phyloP scores from a whole-genome alignment of 1,140 invertebrate species.

The Homalodisca vitripennis region DNA sequence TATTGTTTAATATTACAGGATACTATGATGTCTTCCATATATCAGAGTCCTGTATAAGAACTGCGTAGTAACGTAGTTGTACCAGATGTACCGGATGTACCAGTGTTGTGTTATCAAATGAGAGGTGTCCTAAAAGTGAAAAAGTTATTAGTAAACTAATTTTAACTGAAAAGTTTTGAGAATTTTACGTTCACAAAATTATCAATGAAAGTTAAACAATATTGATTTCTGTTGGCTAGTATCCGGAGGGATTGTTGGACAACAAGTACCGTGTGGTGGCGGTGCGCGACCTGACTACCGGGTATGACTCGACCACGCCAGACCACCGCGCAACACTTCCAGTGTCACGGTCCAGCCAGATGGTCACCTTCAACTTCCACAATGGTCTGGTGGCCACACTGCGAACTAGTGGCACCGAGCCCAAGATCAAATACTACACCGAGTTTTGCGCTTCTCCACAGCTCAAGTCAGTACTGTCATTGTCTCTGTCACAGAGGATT shows the following conservation, averaged over 20 bases:
- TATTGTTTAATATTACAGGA: too few species aligned
- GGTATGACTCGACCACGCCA: constrained; percentile 75
- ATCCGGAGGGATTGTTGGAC: constrained; percentile 66
- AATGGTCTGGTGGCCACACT: constrained; percentile 87
- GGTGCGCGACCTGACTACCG: constrained; percentile 86
- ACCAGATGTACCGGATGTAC: too few species aligned
- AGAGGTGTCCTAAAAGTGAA: too few species aligned
- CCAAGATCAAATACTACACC: constrained; percentile 97
- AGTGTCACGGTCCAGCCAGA: constrained; percentile 76
- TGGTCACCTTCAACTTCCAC: constrained; percentile 95
- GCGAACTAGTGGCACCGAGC: constrained; percentile 97
- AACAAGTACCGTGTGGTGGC: constrained; percentile 70
- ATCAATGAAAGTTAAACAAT: too few species aligned
- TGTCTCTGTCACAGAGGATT: too few species aligned
- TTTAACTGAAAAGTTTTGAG: too few species aligned
- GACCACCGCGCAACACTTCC: constrained; percentile 68
- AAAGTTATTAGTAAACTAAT: too few species aligned
- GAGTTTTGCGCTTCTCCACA: constrained; percentile 76
- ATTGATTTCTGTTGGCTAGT: constrained; percentile 58
- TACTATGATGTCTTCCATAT: too few species aligned
- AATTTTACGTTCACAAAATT: too few species aligned
- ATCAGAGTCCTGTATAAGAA: too few species aligned
- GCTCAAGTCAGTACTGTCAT: constrained; percentile 58
- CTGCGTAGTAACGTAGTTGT: too few species aligned
- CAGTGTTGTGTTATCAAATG: too few species aligned